Percentiles rank a stretch among this genome's conserved stretches.
These are phyloP conservation scores for Scyliorhinus canicula DNA, from an alignment of 2,797 vertebrate genomes.

Conservation along the genomic window DNA sequence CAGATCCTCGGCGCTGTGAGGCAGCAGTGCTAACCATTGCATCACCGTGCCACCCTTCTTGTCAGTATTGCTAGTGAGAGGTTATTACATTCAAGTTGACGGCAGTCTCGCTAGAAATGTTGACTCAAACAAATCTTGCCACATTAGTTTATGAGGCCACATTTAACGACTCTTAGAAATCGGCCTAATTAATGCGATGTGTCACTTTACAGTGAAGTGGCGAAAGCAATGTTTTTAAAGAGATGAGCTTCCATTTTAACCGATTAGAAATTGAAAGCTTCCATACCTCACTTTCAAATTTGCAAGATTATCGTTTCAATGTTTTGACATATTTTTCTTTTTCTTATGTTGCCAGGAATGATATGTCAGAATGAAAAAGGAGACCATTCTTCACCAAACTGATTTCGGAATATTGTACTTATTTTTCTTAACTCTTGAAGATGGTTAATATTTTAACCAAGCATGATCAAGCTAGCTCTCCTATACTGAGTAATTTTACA, in stretches of 20 bases:
- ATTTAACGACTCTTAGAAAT: background rate
- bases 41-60: too few species aligned
- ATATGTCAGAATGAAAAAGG: background rate
- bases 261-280: background rate
- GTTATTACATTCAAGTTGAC: background rate
- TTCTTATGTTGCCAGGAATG: background rate
- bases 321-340: background rate
- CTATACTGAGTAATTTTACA: background rate
- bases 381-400: background rate
- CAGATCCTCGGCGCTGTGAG: too few species aligned
- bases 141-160: background rate
- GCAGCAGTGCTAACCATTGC: too few species aligned
- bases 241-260: background rate
- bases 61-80: background rate
- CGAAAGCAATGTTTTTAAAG: background rate
- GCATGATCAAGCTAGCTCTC: background rate
- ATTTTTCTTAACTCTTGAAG: slow-evolving; percentile 10
- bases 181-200: background rate
- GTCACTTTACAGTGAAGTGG: background rate
- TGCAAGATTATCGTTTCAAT: background rate
- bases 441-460: background rate
- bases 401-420: background rate
- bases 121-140: background rate
- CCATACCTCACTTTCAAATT: background rate
- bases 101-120: background rate